Base-by-base conservation (phyloP, 1,140 invertebrate species). In the Cheumatopsyche charites region DNA sequence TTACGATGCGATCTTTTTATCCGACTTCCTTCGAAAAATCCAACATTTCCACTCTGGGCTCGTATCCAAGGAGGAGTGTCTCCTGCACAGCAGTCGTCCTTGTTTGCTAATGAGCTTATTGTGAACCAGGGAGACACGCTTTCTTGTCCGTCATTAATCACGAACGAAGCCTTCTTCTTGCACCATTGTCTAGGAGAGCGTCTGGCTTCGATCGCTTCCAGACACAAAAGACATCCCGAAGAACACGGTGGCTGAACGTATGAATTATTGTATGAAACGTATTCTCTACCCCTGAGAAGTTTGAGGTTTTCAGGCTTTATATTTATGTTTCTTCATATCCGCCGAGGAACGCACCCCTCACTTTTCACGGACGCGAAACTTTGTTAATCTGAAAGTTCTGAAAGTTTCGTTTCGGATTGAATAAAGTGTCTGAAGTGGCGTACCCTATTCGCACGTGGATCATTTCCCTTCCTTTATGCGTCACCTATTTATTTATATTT, bases 61-160 rank as follows among this genome's bases (percentile, higher is more conserved):
- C 23, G 19, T 58, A 19, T 23, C 23, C 23, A 49, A 49, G 13
- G 4, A 49, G 4, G 13, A 13, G 4, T 13, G 5, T 19, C 17
- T 15, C 13, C 13, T 15, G 3, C 45, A 3, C 45, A 49, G 17
- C 15, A 19, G 6, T 52, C 47, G 15, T 6, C 6, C 3, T 23
- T 55, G 66, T 68, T 68, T 68, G 66, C 66, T 68, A 68, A 68
- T 68, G 66, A 68, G 66, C 66, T 68, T 43, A 68, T 68, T 68
- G 66, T 68, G n/a, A 15, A 15, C n/a, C 9, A 6, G 6, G 66
- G 25, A 52, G 26, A 52, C 65, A 36, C 65, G 36, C 26, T 43
- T 68, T 55, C 66, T 25, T 68, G 66, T 68, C 49, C 49, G 47
- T 58, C 66, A 68, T 68, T 68, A 68, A 68, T 68, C 66, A 68